Conservation (phyloP, 2,888 invertebrate genomes). For the Polia nebulosa region DNA sequence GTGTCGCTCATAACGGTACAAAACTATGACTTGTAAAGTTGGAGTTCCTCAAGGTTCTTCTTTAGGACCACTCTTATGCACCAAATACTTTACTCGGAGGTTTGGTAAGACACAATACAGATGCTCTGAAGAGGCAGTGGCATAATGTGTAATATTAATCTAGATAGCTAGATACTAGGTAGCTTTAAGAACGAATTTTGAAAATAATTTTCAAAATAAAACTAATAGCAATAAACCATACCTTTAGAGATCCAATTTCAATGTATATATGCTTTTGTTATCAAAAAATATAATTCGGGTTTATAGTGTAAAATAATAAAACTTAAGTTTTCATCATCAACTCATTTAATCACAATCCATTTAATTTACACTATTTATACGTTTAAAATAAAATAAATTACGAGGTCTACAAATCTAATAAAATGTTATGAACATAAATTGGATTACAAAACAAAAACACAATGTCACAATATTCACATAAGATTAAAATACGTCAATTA, state of each 20-base stretch:
- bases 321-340: constrained; percentile 44
- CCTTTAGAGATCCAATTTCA: neutral
- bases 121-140: neutral
- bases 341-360: constrained; percentile 73
- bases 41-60: constrained; percentile 27
- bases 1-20: neutral
- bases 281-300: neutral
- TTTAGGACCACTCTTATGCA: constrained; percentile 15
- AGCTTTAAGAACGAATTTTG: neutral
- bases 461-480: constrained; percentile 42
- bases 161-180: too few relatives aligned
- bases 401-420: constrained; percentile 35
- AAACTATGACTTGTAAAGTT: neutral
- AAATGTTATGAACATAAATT: constrained; percentile 31
- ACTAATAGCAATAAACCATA: neutral
- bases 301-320: neutral
- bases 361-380: constrained; percentile 66
- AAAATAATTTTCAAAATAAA: neutral
- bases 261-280: neutral
- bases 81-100: neutral
- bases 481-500: constrained; percentile 21
- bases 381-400: constrained; percentile 65
- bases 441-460: constrained; percentile 15
- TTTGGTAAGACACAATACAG: neutral
- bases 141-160: neutral